These are phyloP conservation scores for Brachionichthys hirsutus DNA, from an alignment of 2,113 vertebrate genomes.

Conservation along the genomic window DNA sequence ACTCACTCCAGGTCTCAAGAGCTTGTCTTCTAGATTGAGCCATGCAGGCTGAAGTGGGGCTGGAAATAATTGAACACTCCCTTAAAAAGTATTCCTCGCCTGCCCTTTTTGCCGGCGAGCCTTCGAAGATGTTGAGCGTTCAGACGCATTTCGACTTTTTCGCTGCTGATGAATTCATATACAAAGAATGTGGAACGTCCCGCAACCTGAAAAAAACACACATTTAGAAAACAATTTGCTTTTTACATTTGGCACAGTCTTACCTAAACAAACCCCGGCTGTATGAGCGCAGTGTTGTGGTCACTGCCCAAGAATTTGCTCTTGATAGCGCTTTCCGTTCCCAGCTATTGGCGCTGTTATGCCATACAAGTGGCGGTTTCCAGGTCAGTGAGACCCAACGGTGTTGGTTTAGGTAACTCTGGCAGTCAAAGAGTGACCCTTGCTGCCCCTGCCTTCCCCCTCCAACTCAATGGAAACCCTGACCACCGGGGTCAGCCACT, in stretches of 20 bases:
- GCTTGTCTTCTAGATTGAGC: conserved; percentile 67
- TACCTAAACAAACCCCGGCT: conserved; percentile 42
- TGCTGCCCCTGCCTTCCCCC: conserved; percentile 3
- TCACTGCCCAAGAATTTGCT: conserved; percentile 58
- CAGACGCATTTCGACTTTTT: not conserved
- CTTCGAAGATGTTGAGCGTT: conserved; percentile 6
- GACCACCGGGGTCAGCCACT: conserved; percentile 60
- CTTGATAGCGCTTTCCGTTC: conserved; percentile 54
- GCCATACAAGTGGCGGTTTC: conserved; percentile 58
- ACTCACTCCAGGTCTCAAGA: conserved; percentile 67
- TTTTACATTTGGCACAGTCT: conserved; percentile 33
- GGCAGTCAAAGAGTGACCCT: conserved; percentile 64
- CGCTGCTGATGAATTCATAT: conserved; percentile 22
- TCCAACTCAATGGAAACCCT: conserved; percentile 65
- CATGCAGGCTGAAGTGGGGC: conserved; percentile 63
- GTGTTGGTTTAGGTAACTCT: conserved; percentile 74
- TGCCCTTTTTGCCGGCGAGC: conserved; percentile 16
- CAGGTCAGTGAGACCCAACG: conserved; percentile 68
- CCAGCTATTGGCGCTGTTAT: conserved; percentile 58
- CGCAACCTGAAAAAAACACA: conserved; percentile 28
- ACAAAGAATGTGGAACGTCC: conserved; percentile 17
- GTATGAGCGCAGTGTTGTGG: conserved; percentile 50
- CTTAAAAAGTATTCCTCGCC: conserved; percentile 35
- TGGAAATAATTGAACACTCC: conserved; percentile 72
- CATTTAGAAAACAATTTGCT: conserved; percentile 15